These are phyloP conservation scores for Forficula auricularia DNA, from an alignment of 1,140 invertebrate species.

Conservation along the genomic window DNA sequence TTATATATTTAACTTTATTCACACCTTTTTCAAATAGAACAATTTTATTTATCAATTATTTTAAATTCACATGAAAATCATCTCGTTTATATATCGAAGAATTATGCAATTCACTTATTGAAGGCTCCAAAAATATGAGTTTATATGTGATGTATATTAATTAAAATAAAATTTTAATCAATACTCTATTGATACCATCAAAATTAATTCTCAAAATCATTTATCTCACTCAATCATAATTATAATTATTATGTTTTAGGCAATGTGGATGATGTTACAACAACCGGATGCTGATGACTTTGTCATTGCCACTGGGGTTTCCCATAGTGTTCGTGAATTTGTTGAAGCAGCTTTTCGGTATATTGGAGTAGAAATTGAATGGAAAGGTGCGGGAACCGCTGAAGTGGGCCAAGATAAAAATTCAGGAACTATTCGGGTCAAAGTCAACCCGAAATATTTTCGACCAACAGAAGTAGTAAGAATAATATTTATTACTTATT, in stretches of 20 bases:
- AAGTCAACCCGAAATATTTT: slow-evolving; percentile 88
- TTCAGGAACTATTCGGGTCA: slow-evolving; percentile 64
- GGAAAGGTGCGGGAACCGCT: slow-evolving; percentile 80
- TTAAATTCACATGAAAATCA: too few relatives aligned
- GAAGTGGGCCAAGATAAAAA: slow-evolving; percentile 64
- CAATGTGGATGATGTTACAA: slow-evolving; percentile 99
- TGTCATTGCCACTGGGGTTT: slow-evolving; percentile 91
- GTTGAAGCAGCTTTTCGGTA: slow-evolving; percentile 77
- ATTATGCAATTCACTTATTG: too few relatives aligned
- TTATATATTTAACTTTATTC: too few relatives aligned
- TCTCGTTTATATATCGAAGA: too few relatives aligned
- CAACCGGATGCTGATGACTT: slow-evolving; percentile 83
- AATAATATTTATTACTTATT: slow-evolving; percentile 16
- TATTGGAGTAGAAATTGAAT: slow-evolving; percentile 53
- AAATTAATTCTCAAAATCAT: too few relatives aligned
- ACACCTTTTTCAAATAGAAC: too few relatives aligned
- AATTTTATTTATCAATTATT: too few relatives aligned
- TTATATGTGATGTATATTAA: too few relatives aligned
- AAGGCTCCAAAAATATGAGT: too few relatives aligned
- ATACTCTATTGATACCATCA: too few relatives aligned
- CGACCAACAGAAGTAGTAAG: slow-evolving; percentile 94
- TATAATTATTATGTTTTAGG: slow-evolving; percentile 42
- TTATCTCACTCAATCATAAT: too few relatives aligned
- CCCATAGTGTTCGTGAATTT: slow-evolving; percentile 91
- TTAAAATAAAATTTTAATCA: too few relatives aligned